Evolutionary conservation across 2,797 vertebrate genomes (phyloP), one percentile per base, ranked within the genome.

Genomic region (Australoheros facetus): DNA sequence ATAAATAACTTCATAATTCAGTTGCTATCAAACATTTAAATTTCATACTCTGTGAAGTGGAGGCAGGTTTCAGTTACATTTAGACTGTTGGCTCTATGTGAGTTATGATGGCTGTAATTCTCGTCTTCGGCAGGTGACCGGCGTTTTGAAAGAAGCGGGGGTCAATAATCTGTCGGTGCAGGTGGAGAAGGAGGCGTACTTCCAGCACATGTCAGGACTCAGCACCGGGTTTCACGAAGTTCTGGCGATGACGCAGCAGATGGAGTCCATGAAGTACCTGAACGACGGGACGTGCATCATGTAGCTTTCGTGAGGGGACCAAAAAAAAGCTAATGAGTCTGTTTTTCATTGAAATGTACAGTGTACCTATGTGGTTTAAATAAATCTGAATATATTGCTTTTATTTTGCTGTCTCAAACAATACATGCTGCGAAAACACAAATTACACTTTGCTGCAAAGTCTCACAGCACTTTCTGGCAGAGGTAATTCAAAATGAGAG

Each of bases 201-300:
- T 99, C 92, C 98, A 99, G 89, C 98, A 99, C 89, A 99, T 99
- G 98, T 99, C 98, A 0, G 98, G 98, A 75, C 97, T 99, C 19
- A 98, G 98, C 93, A 97, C 97, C 1, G 98, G 97, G 57, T 99
- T 99, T 91, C 97, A 98, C 10, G 98, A 99, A 81, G 96, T 99
- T 80, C 95, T 99, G 81, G 96, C 96, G 2, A 97, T 99, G 97
- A 99, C 98, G 14, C 97, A 97, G 83, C 98, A 99, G 86, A 97
- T 99, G 95, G 97, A 99, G 90, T 96, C 96, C 66, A 96, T 98
- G 91, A 98, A 97, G 88, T 96, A 96, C 88, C 96, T 97, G 74
- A 97, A 97, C 88, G 98, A 99, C 58, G 98, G 97, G 81, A 98
- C 98, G 62, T 97, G 97, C 12, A 98, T 99, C 83, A 97, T 99